Evolutionary conservation across 2,888 invertebrate genomes (phyloP).

Genomic region (Osedax frankpressi): DNA sequence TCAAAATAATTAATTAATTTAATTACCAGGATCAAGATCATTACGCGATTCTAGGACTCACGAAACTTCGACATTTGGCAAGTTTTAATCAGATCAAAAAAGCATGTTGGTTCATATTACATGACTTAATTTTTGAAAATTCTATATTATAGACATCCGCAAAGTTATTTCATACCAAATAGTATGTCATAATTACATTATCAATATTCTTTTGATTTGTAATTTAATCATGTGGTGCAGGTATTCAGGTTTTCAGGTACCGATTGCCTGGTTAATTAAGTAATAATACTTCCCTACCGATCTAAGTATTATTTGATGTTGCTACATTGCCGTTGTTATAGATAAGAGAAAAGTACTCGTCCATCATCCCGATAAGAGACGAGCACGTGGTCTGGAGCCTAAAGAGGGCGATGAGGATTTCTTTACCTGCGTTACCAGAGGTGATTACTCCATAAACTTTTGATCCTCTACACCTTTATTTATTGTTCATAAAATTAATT

Average conservation of each 20-base stretch:
- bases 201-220: no score
- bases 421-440: slow-evolving; percentile 91
- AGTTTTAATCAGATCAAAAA: slow-evolving; percentile 82
- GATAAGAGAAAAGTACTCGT: slow-evolving; percentile 70
- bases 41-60: slow-evolving; percentile 83
- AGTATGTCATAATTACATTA: no score
- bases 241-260: no score
- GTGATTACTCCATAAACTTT: slow-evolving; percentile 29
- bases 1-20: no score
- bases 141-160: no score
- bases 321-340: no score
- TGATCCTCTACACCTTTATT: not conserved
- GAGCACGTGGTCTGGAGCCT: slow-evolving; percentile 68
- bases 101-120: slow-evolving; percentile 59
- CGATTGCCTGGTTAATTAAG: no score
- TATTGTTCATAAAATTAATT: not conserved
- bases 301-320: no score
- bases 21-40: slow-evolving; percentile 88
- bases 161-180: no score
- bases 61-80: slow-evolving; percentile 66
- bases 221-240: no score
- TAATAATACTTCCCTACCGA: no score
- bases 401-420: slow-evolving; percentile 71
- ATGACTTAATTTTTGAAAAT: not conserved
- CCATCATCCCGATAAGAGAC: slow-evolving; percentile 94